These are phyloP conservation scores for Darevskia mixta DNA, from an alignment of 2,797 vertebrate genomes.

Conservation along the genomic window DNA sequence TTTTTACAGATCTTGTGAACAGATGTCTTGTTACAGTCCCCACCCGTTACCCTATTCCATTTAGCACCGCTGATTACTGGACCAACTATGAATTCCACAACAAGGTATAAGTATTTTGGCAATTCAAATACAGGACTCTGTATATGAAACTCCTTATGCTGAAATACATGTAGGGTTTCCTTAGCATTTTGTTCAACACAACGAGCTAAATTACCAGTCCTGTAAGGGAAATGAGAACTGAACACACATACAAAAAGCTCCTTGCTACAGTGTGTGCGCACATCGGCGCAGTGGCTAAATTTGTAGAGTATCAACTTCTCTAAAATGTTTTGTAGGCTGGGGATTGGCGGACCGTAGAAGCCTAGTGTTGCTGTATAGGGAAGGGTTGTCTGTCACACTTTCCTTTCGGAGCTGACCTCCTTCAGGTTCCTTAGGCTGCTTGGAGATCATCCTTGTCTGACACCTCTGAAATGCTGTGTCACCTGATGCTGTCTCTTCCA, in stretches of 20 bases:
- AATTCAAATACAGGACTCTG: background rate
- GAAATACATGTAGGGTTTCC: background rate
- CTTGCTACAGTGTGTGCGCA: background rate
- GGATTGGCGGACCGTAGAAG: background rate
- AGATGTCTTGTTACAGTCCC: slow-evolving; percentile 94
- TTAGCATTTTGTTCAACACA: background rate
- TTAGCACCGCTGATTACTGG: slow-evolving; percentile 93
- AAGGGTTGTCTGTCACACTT: background rate
- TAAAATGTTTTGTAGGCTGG: background rate
- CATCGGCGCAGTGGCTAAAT: background rate
- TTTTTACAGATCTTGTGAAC: slow-evolving; percentile 91
- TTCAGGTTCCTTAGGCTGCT: background rate
- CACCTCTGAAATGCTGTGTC: background rate
- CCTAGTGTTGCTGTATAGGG: background rate
- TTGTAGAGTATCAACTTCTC: background rate
- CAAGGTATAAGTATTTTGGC: slow-evolving; percentile 82
- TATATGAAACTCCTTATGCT: background rate
- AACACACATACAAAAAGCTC: background rate
- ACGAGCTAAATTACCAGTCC: background rate
- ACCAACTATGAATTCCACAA: slow-evolving; percentile 97
- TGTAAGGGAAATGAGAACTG: background rate
- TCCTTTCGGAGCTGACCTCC: background rate
- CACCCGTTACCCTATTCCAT: slow-evolving; percentile 88
- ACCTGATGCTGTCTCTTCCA: background rate
- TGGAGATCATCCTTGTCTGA: background rate